phyloP scores from a whole-genome alignment of 2,888 invertebrate species.

The Pterostichus niger region DNA sequence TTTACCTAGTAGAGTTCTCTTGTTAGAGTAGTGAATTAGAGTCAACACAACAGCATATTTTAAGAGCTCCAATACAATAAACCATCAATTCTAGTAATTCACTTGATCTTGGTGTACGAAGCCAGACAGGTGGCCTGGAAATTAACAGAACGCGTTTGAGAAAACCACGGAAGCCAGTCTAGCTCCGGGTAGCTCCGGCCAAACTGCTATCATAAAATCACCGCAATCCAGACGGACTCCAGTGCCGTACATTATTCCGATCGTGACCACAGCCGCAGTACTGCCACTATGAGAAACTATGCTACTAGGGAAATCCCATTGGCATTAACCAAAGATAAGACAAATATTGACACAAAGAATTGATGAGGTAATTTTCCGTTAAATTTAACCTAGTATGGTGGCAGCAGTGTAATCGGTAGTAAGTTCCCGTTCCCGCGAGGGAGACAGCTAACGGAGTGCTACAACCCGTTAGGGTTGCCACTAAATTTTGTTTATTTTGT shows the following conservation, averaged over 20 bases:
- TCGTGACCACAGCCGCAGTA: background rate
- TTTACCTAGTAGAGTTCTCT: slow-evolving; percentile 20
- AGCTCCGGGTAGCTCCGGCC: background rate
- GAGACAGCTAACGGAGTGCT: slow-evolving; percentile 15
- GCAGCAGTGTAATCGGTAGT: slow-evolving; percentile 21
- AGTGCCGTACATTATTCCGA: background rate
- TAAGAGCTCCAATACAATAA: slow-evolving; percentile 11
- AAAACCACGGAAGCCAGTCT: slow-evolving; percentile 25
- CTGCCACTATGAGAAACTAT: slow-evolving; percentile 38
- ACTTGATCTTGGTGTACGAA: slow-evolving; percentile 2
- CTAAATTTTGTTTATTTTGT: slow-evolving; percentile 59
- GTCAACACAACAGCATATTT: slow-evolving; percentile 31
- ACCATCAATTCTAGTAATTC: slow-evolving; percentile 32
- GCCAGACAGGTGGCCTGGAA: slow-evolving; percentile 22
- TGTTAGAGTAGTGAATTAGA: slow-evolving; percentile 31
- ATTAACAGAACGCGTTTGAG: slow-evolving; percentile 15
- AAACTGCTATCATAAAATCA: slow-evolving; percentile 27
- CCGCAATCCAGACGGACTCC: slow-evolving; percentile 24
- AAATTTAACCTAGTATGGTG: slow-evolving; percentile 58
- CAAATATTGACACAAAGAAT: slow-evolving; percentile 66
- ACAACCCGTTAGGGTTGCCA: slow-evolving; percentile 20
- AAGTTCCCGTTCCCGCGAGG: background rate
- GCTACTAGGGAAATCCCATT: slow-evolving; percentile 47
- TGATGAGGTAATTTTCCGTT: slow-evolving; percentile 65
- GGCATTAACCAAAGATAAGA: slow-evolving; percentile 62